Base-by-base conservation (phyloP, 2,797 vertebrate genomes). In the Falco biarmicus region DNA sequence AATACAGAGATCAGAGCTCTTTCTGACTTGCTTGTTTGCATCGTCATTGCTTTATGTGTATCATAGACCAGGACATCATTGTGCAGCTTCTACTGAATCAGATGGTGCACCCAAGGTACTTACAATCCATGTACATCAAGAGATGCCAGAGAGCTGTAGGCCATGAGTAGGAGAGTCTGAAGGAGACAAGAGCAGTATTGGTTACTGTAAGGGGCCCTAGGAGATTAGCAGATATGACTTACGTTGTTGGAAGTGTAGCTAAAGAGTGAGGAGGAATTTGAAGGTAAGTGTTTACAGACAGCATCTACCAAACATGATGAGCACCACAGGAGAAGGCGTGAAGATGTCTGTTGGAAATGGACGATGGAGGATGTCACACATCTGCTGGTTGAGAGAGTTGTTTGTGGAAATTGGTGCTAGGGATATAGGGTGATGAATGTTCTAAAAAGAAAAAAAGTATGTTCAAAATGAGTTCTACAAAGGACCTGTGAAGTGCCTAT, bases 111-210 rank as follows among this genome's bases (percentile, higher is more conserved):
- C 29, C 39, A 25, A 37, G 26, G 21, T 48, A 13, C 41, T 50
- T 43, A 1, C 0, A 34, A 21, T 61, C 34, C 21, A 6, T 14
- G 16, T 61, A 8, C 32, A 8, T n/a, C 21, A 34, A 56, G 51
- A 60, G 56, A 7, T 8, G 8, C 2, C 6, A 7, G 76, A 60
- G 48, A 63, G 39, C 51, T 86, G 34, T 24, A 50, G 51, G 34
- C 21, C 15, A 10, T 8, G 48, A 34, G 10, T 34, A 16, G 12
- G 39, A n/a, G 26, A 59, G 60, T 20, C 64, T 88, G 73, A 75
- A 77, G 53, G 41, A 69, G 41, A 50, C 41, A 22, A 28, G 79
- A 66, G 61, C 47, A 22, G 37, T 51, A 4, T 0, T 56, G 69
- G 16, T 85, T 73, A 29, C 15, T 34, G 69, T 22, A 34, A 65